These are phyloP conservation scores for Danaus plexippus DNA, from an alignment of 1,140 invertebrate species.

Conservation along the genomic window DNA sequence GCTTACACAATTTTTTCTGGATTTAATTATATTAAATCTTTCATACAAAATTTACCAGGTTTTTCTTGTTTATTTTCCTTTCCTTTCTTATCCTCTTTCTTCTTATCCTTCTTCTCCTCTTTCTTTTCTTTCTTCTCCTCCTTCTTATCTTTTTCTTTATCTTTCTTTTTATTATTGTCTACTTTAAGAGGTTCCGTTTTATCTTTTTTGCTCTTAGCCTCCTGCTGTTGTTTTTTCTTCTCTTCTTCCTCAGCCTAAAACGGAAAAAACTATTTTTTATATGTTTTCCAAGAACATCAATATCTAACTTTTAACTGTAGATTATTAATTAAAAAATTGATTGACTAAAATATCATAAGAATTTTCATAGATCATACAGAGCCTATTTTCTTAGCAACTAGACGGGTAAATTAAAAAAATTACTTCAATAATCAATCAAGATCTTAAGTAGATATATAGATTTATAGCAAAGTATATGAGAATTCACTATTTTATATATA, in stretches of 20 bases:
- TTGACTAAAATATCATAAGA: too few species aligned
- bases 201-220: conserved; percentile 40
- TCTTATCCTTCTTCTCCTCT: conserved; percentile 25
- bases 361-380: too few species aligned
- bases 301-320: too few species aligned
- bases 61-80: conserved; percentile 52
- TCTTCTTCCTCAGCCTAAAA: conserved; percentile 57
- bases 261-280: not conserved
- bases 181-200: conserved; percentile 24
- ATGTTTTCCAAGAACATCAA: not conserved
- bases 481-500: too few species aligned
- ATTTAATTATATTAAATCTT: too few species aligned
- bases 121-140: conserved; percentile 33
- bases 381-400: too few species aligned
- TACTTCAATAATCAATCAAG: too few species aligned
- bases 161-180: conserved; percentile 23
- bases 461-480: too few species aligned
- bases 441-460: too few species aligned
- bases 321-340: too few species aligned
- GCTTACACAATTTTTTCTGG: too few species aligned
- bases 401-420: too few species aligned
- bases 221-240: conserved; percentile 34
- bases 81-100: conserved; percentile 31
- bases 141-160: conserved; percentile 30
- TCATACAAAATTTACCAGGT: conserved; percentile 28